These are phyloP conservation scores for Pantherophis vulpinus DNA, from an alignment of 2,797 vertebrate species.

Conservation along the genomic window DNA sequence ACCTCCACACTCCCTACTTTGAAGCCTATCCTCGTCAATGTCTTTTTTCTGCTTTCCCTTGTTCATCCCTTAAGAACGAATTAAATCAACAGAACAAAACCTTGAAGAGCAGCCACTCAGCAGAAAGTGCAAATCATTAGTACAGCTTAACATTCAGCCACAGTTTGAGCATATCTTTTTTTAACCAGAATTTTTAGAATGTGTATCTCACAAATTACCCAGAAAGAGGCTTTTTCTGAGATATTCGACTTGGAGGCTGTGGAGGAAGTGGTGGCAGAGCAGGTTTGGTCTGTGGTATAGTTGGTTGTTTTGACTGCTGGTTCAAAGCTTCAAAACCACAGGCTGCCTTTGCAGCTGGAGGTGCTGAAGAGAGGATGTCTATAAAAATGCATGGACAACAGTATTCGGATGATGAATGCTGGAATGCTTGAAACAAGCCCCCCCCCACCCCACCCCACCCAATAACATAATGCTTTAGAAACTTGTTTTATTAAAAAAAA, in stretches of 20 bases:
- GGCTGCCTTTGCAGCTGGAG: constrained; percentile 80
- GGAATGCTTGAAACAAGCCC: constrained; percentile 20
- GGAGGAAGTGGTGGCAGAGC: constrained; percentile 71
- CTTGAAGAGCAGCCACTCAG: background rate
- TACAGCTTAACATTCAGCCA: background rate
- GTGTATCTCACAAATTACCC: constrained; percentile 72
- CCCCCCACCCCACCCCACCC: background rate
- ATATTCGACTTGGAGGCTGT: constrained; percentile 78
- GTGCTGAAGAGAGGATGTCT: constrained; percentile 77
- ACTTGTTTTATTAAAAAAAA: background rate
- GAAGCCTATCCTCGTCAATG: background rate
- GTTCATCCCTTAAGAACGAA: no score
- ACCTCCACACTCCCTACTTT: background rate
- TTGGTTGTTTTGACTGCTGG: constrained; percentile 78
- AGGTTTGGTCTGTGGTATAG: constrained; percentile 69
- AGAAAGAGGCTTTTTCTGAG: constrained; percentile 78
- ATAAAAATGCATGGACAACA: background rate
- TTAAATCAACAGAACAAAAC: background rate
- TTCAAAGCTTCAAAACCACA: constrained; percentile 81
- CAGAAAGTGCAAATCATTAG: background rate
- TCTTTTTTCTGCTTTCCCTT: background rate
- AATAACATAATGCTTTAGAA: background rate
- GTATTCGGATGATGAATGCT: background rate
- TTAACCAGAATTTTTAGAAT: background rate
- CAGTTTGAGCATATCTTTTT: background rate